Conservation (phyloP, 2,113 vertebrate genomes). For the Myrmecobius fasciatus region DNA sequence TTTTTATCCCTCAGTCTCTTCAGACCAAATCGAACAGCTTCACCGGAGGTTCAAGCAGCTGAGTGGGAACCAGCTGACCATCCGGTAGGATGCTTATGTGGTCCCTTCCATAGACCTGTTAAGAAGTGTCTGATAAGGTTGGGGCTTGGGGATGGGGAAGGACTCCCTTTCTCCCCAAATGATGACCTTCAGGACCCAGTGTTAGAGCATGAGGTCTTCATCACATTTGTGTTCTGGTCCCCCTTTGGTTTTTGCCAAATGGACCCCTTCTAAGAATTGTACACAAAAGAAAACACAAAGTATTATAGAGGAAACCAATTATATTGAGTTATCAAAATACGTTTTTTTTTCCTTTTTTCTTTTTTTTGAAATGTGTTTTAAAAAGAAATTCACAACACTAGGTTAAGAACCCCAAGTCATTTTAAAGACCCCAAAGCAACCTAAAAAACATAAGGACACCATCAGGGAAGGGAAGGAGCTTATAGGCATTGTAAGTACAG, state of each 20-base stretch:
- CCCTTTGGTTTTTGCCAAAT: not conserved
- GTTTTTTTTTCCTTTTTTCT: too few species aligned
- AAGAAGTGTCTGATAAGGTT: not conserved
- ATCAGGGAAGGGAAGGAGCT: not conserved
- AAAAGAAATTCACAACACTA: not conserved
- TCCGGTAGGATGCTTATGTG: slow-evolving; percentile 84
- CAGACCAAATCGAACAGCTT: slow-evolving; percentile 92
- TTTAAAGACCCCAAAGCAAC: not conserved
- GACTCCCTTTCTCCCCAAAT: not conserved
- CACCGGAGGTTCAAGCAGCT: slow-evolving; percentile 91
- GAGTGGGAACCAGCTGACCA: slow-evolving; percentile 87
- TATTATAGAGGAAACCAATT: not conserved
- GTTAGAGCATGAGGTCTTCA: not conserved
- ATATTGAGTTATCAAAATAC: not conserved
- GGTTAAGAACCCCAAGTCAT: not conserved
- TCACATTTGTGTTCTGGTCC: not conserved
- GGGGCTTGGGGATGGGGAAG: not conserved
- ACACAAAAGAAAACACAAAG: not conserved
- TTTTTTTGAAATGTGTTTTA: too few species aligned
- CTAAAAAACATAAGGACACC: not conserved
- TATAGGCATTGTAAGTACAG: not conserved
- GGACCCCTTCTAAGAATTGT: not conserved
- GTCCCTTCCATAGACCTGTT: not conserved
- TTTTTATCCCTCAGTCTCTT: slow-evolving; percentile 85
- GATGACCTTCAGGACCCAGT: not conserved